Percentiles rank a stretch among this genome's conserved stretches.
phyloP scores from a whole-genome alignment of 2,113 vertebrate genomes.

The Cyprinus carpio region DNA sequence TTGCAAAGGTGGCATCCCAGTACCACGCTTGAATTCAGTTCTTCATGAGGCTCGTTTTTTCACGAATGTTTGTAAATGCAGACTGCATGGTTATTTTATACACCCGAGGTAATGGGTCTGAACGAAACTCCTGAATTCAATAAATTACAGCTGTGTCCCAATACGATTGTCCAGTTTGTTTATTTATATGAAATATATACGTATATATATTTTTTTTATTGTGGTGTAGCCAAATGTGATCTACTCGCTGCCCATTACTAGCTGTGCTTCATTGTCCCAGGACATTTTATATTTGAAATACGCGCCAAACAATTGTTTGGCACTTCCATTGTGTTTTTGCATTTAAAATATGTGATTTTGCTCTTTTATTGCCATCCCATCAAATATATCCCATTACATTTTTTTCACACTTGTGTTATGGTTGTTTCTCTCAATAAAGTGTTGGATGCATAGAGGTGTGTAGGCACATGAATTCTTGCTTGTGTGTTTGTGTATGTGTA shows the following conservation, averaged over 20 bases:
- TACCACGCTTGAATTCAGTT: not conserved
- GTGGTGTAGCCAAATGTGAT: not conserved
- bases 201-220: too few species aligned
- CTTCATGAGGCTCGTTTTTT: not conserved
- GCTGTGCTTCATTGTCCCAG: not conserved
- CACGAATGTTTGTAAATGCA: not conserved
- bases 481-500: not conserved
- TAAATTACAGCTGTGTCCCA: not conserved
- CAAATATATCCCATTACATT: not conserved
- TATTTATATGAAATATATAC: not conserved
- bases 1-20: not conserved
- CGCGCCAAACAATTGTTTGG: not conserved
- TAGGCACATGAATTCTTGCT: not conserved
- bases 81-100: not conserved
- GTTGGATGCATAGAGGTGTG: not conserved
- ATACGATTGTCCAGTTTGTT: not conserved
- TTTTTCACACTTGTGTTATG: not conserved
- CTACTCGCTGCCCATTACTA: not conserved
- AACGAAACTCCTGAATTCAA: not conserved
- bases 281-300: not conserved
- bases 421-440: not conserved
- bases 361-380: not conserved
- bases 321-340: not conserved
- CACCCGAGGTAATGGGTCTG: not conserved
- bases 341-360: conserved; percentile 16